phyloP scores from a whole-genome alignment of 2,113 vertebrate species.

The Caracal caracal region DNA sequence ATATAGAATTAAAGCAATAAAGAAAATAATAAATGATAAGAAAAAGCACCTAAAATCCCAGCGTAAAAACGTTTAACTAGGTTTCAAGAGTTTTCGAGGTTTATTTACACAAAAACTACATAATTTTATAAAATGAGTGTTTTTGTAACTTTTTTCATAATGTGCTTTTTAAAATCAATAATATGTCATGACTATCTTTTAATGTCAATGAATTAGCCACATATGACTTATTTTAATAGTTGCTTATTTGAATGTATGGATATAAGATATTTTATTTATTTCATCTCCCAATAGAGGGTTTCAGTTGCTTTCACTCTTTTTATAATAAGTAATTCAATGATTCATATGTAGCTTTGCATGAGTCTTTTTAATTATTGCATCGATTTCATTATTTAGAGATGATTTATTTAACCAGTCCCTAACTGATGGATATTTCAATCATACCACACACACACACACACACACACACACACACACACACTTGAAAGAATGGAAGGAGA shows the following conservation, averaged over 20 bases:
- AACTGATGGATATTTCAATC: background rate
- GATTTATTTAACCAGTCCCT: constrained; percentile 9
- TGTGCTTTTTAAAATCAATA: constrained; percentile 24
- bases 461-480: background rate
- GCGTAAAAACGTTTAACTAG: background rate
- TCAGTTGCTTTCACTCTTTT: background rate
- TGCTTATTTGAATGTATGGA: background rate
- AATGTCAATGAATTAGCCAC: background rate
- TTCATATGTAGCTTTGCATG: background rate
- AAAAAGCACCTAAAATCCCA: background rate
- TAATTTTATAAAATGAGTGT: background rate
- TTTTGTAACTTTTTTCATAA: constrained; percentile 5
- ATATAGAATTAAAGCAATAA: background rate
- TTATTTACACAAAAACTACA: background rate
- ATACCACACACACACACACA: background rate
- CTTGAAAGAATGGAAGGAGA: background rate
- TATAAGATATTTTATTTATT: constrained; percentile 3
- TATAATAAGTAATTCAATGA: background rate
- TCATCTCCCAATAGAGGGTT: background rate
- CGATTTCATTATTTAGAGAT: background rate
- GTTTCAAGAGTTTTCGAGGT: background rate
- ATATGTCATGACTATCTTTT: background rate
- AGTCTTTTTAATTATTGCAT: constrained; percentile 5
- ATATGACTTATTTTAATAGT: background rate
- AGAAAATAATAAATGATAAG: constrained; percentile 6